phyloP scores from a whole-genome alignment of 2,888 invertebrate species.

The Amphipoea oculea region DNA sequence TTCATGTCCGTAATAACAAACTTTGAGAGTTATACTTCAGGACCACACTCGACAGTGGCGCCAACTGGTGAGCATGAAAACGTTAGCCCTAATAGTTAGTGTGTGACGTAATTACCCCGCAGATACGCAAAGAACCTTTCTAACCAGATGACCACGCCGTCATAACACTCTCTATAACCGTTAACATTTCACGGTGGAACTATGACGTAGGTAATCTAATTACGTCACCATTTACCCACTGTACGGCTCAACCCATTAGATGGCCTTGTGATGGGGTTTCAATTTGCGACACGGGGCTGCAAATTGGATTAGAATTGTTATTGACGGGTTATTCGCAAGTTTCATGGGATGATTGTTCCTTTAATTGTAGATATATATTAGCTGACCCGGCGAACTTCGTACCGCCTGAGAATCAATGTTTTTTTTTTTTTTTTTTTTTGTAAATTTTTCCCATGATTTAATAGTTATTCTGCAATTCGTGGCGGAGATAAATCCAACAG shows the following conservation, averaged over 20 bases:
- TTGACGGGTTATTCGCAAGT: constrained; percentile 67
- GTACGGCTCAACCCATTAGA: constrained; percentile 78
- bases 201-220: constrained; percentile 74
- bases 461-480: too few species aligned
- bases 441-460: too few species aligned
- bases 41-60: not conserved
- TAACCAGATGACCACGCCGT: constrained; percentile 8
- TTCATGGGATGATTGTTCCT: constrained; percentile 62
- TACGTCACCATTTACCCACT: constrained; percentile 70
- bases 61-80: not conserved
- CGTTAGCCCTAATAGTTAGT: not conserved
- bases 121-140: not conserved
- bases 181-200: constrained; percentile 69
- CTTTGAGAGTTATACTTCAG: not conserved
- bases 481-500: too few species aligned
- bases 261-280: constrained; percentile 71
- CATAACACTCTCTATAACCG: constrained; percentile 62
- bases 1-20: too few species aligned
- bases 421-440: too few species aligned
- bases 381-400: too few species aligned
- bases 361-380: constrained; percentile 10
- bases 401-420: too few species aligned
- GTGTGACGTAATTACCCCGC: not conserved
- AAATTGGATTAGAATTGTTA: constrained; percentile 79
- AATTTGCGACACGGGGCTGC: constrained; percentile 76